phyloP scores from a whole-genome alignment of 2,113 vertebrate genomes.

The Numenius arquata region DNA sequence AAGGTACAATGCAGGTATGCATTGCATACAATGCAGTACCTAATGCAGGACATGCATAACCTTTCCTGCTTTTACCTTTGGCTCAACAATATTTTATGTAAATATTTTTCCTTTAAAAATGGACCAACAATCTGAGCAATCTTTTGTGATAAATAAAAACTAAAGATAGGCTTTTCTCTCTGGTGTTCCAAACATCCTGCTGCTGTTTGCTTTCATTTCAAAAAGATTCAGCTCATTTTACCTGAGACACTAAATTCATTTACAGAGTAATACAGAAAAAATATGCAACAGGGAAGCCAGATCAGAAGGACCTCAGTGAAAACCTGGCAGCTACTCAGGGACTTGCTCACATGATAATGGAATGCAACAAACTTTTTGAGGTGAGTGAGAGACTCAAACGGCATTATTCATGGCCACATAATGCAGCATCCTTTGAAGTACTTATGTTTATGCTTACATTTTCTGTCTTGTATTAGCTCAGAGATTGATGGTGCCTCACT shows the following conservation, averaged over 20 bases:
- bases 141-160: neutral
- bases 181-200: neutral
- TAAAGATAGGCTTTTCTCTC: neutral
- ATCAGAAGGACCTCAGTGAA: slow-evolving; percentile 97
- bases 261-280: slow-evolving; percentile 96
- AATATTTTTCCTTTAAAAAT: slow-evolving; percentile 33
- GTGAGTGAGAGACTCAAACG: slow-evolving; percentile 68
- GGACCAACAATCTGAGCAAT: neutral
- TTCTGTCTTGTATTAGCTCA: slow-evolving; percentile 12
- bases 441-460: slow-evolving; percentile 23
- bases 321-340: slow-evolving; percentile 95
- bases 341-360: slow-evolving; percentile 95
- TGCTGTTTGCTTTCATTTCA: slow-evolving; percentile 26
- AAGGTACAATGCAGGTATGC: neutral
- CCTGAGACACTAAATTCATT: slow-evolving; percentile 59
- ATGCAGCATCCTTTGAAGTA: slow-evolving; percentile 17
- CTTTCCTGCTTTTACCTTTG: neutral
- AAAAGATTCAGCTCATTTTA: slow-evolving; percentile 46
- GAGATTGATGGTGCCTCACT: slow-evolving; percentile 1
- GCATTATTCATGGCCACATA: slow-evolving; percentile 62
- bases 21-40: too few species aligned
- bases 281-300: slow-evolving; percentile 92
- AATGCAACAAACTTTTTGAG: slow-evolving; percentile 95
- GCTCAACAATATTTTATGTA: neutral
- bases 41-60: neutral